These are phyloP conservation scores for Drosophila varians DNA, from an alignment of 1,140 invertebrate genomes.

Conservation along the genomic window DNA sequence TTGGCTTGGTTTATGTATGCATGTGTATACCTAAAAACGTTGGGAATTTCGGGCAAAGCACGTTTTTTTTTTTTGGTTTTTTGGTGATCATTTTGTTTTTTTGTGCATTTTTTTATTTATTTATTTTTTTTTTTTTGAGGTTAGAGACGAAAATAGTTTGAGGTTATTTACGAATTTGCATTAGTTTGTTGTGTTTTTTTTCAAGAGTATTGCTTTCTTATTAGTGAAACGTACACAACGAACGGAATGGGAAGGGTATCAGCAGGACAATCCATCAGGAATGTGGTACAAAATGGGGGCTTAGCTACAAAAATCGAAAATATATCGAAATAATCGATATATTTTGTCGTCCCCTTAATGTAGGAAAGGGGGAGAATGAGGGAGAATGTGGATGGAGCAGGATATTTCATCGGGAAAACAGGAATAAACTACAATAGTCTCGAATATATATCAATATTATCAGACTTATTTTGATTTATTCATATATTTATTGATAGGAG, in stretches of 20 bases:
- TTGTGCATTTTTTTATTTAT: slow-evolving; percentile 47
- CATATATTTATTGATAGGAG: no score
- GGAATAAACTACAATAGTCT: no score
- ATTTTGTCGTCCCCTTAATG: not conserved
- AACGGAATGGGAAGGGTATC: not conserved
- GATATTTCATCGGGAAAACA: no score
- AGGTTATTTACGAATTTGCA: slow-evolving; percentile 41
- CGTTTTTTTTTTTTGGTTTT: slow-evolving; percentile 35
- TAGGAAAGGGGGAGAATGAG: not conserved
- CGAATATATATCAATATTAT: no score
- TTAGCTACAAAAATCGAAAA: not conserved
- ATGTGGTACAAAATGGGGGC: not conserved
- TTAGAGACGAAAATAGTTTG: slow-evolving; percentile 66
- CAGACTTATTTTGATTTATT: no score
- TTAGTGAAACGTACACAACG: slow-evolving; percentile 36
- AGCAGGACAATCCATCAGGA: not conserved
- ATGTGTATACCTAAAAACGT: slow-evolving; percentile 79
- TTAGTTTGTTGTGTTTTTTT: slow-evolving; percentile 21
- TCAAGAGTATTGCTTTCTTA: not conserved
- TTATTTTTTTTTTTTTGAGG: slow-evolving; percentile 45
- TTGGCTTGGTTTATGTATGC: slow-evolving; percentile 83
- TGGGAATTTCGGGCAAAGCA: slow-evolving; percentile 40
- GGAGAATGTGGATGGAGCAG: no score
- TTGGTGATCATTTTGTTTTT: slow-evolving; percentile 1
- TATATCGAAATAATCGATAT: not conserved